phyloP scores from a whole-genome alignment of 2,113 vertebrate genomes.

The Lepidothrix coronata region DNA sequence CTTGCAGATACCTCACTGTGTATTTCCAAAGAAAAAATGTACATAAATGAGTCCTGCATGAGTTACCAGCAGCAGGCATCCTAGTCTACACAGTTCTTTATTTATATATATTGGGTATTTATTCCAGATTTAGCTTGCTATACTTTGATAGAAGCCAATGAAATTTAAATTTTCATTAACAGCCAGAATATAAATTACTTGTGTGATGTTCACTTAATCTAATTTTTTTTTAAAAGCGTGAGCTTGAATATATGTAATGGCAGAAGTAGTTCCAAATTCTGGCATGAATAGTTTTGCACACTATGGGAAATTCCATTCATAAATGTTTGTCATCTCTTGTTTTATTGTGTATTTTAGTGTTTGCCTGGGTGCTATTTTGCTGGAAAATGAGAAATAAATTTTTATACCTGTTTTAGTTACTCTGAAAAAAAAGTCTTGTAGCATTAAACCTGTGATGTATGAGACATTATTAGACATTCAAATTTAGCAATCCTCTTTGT shows the following conservation, averaged over 20 bases:
- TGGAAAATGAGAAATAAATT: neutral
- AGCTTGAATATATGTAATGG: neutral
- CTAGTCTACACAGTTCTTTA: neutral
- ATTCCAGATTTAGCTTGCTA: neutral
- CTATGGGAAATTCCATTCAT: neutral
- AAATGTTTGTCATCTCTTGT: neutral
- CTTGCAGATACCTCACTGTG: neutral
- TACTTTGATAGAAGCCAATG: neutral
- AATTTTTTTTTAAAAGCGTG: neutral
- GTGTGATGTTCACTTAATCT: neutral
- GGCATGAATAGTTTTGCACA: neutral
- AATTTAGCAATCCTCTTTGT: neutral
- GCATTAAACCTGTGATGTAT: neutral
- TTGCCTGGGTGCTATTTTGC: neutral
- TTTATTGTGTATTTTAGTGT: neutral
- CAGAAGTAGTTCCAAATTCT: neutral
- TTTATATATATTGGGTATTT: neutral
- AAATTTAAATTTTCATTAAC: neutral
- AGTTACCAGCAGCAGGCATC: neutral
- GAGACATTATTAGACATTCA: neutral
- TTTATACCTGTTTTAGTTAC: neutral
- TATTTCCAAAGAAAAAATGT: neutral
- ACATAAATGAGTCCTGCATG: neutral
- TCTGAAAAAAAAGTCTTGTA: neutral
- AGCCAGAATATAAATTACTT: neutral